Evolutionary conservation across 2,113 vertebrate species (phyloP).

Genomic region (Oostethus manadensis): DNA sequence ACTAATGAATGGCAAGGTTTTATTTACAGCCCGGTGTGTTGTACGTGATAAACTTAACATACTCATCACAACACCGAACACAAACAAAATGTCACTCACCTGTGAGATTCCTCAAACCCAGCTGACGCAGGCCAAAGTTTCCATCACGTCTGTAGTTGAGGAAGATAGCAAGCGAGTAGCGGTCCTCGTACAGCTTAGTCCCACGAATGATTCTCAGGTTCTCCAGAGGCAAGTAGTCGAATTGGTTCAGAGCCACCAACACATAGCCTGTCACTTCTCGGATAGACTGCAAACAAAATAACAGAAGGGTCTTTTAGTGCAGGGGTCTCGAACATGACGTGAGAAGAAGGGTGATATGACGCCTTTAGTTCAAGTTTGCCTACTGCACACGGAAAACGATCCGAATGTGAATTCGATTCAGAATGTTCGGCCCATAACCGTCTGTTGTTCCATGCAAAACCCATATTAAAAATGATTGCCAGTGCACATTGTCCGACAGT

Average conservation of each 20-base stretch:
- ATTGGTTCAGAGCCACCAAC: constrained; percentile 96
- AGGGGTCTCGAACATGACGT: no score
- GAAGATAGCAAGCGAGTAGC: constrained; percentile 89
- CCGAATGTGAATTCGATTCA: no score
- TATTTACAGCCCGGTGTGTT: constrained; percentile 5
- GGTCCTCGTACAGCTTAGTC: constrained; percentile 92
- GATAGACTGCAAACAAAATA: constrained; percentile 80
- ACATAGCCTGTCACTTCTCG: constrained; percentile 97
- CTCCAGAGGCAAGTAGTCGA: constrained; percentile 93
- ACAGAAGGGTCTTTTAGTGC: constrained; percentile 6
- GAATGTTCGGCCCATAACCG: no score
- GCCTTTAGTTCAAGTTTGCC: no score
- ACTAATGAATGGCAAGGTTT: constrained; percentile 8
- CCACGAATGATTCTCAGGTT: constrained; percentile 94
- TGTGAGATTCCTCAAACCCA: constrained; percentile 90
- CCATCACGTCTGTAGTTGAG: constrained; percentile 97
- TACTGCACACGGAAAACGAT: no score
- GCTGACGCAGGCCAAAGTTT: constrained; percentile 88
- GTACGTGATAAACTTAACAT: constrained; percentile 8
- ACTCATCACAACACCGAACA: neutral
- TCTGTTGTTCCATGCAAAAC: no score
- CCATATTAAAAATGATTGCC: no score
- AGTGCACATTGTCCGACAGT: no score
- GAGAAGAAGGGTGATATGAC: neutral
- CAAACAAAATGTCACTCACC: constrained; percentile 62